These are phyloP conservation scores for Athripsodes cinereus DNA, from an alignment of 2,888 invertebrate genomes.

Conservation along the genomic window DNA sequence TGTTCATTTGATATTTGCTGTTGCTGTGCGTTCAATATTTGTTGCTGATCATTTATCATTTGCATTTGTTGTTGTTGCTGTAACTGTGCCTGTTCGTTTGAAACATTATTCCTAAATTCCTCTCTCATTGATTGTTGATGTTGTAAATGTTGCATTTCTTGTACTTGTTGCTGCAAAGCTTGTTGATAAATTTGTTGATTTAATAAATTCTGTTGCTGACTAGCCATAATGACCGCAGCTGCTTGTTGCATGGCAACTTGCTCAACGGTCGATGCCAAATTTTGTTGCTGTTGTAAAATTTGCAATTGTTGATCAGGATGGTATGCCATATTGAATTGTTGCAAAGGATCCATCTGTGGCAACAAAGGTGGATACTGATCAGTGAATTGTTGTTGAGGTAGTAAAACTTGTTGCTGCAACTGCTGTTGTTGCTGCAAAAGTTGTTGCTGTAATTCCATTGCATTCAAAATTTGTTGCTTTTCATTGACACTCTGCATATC, in stretches of 20 bases:
- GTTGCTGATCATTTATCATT: slow-evolving; percentile 30
- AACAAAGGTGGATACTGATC: slow-evolving; percentile 28
- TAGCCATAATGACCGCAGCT: slow-evolving; percentile 26
- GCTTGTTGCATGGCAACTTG: slow-evolving; percentile 30
- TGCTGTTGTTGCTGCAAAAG: slow-evolving; percentile 38
- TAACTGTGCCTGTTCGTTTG: slow-evolving; percentile 4
- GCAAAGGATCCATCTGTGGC: slow-evolving; percentile 32
- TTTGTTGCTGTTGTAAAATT: slow-evolving; percentile 37
- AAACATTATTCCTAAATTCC: slow-evolving; percentile 15
- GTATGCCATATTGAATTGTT: slow-evolving; percentile 23
- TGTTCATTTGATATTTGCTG: slow-evolving; percentile 29
- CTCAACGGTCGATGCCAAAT: slow-evolving; percentile 43
- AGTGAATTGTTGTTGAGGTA: slow-evolving; percentile 31
- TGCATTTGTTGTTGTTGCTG: slow-evolving; percentile 17
- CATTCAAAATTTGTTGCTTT: slow-evolving; percentile 27
- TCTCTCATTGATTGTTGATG: slow-evolving; percentile 27
- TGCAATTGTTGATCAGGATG: slow-evolving; percentile 31
- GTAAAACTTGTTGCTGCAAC: slow-evolving; percentile 34
- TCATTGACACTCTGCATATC: slow-evolving; percentile 30
- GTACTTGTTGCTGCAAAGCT: slow-evolving; percentile 27
- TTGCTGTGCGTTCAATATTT: slow-evolving; percentile 25
- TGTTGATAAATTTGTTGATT: slow-evolving; percentile 20
- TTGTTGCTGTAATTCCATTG: slow-evolving; percentile 28
- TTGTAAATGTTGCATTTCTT: slow-evolving; percentile 23
- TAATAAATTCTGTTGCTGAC: slow-evolving; percentile 19